A percentile compares a stretch with the other conserved stretches of the same genome.
These are phyloP conservation scores for Dunckerocampus dactyliophorus DNA, from an alignment of 2,113 vertebrate species.

Conservation along the genomic window DNA sequence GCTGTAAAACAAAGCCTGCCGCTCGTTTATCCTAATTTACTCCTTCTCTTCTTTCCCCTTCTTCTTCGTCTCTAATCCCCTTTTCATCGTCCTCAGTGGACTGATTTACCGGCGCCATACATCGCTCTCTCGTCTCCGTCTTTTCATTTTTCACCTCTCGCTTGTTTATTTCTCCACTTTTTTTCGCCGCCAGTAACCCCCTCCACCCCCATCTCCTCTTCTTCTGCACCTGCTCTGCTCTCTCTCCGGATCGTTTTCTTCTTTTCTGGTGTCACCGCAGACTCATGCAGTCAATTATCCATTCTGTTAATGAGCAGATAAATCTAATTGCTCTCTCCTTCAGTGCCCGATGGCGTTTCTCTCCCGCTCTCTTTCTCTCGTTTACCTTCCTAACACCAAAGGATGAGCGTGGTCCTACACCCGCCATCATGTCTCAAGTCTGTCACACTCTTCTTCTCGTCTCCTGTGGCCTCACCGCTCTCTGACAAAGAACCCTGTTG, in stretches of 20 bases:
- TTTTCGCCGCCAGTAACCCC: conserved; percentile 46
- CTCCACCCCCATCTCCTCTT: conserved; percentile 29
- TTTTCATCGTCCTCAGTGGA: conserved; percentile 36
- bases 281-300: conserved; percentile 74
- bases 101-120: conserved; percentile 28
- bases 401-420: no score
- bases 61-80: conserved; percentile 27
- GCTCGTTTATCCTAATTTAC: conserved; percentile 60
- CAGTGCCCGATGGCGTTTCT: conserved; percentile 53
- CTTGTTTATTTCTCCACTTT: conserved; percentile 51
- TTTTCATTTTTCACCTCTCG: conserved; percentile 53
- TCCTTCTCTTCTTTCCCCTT: conserved; percentile 34
- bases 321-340: conserved; percentile 74
- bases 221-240: conserved; percentile 58
- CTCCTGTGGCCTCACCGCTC: conserved; percentile 4
- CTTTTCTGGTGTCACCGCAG: conserved; percentile 60
- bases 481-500: background rate
- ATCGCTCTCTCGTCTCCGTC: conserved; percentile 29
- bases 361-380: conserved; percentile 38
- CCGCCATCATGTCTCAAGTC: conserved; percentile 38
- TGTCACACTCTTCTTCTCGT: conserved; percentile 15
- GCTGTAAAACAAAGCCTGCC: conserved; percentile 13
- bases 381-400: background rate
- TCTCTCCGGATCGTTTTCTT: conserved; percentile 50
- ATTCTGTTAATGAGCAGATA: conserved; percentile 75